Conservation (phyloP, 2,888 invertebrate genomes). For the Oxytorus armatus region DNA sequence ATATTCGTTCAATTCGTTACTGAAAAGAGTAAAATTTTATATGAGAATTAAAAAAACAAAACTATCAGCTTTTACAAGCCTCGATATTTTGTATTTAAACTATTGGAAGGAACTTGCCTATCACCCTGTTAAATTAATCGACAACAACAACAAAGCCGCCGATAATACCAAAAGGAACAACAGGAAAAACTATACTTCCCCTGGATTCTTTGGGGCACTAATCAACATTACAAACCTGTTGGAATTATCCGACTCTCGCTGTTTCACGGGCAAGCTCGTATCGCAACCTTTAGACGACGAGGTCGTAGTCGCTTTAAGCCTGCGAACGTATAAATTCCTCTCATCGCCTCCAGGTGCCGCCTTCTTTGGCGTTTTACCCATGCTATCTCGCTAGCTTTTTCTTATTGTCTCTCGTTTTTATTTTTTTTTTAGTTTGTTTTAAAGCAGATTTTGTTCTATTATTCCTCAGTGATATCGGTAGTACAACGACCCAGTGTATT, state of each 20-base stretch:
- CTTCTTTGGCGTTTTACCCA: slow-evolving; percentile 82
- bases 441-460: slow-evolving; percentile 9
- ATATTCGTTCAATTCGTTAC: slow-evolving; percentile 49
- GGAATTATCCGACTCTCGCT: slow-evolving; percentile 76
- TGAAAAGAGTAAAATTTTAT: slow-evolving; percentile 9
- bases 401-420: slow-evolving; percentile 23
- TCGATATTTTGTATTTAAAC: background rate
- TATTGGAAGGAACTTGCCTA: background rate
- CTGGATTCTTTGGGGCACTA: slow-evolving; percentile 38
- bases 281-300: slow-evolving; percentile 75
- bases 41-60: background rate
- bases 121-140: background rate
- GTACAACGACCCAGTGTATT: background rate
- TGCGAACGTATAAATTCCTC: slow-evolving; percentile 80
- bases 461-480: background rate
- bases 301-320: slow-evolving; percentile 78
- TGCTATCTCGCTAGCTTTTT: slow-evolving; percentile 53
- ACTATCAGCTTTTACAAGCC: background rate
- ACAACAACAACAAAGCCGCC: slow-evolving; percentile 2
- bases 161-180: slow-evolving; percentile 38
- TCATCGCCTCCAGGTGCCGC: slow-evolving; percentile 82
- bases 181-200: slow-evolving; percentile 34
- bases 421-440: slow-evolving; percentile 15
- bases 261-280: slow-evolving; percentile 75
- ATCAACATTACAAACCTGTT: slow-evolving; percentile 79